These are phyloP conservation scores for Amazona guildingii DNA, from an alignment of 2,113 vertebrate species.

Conservation along the genomic window DNA sequence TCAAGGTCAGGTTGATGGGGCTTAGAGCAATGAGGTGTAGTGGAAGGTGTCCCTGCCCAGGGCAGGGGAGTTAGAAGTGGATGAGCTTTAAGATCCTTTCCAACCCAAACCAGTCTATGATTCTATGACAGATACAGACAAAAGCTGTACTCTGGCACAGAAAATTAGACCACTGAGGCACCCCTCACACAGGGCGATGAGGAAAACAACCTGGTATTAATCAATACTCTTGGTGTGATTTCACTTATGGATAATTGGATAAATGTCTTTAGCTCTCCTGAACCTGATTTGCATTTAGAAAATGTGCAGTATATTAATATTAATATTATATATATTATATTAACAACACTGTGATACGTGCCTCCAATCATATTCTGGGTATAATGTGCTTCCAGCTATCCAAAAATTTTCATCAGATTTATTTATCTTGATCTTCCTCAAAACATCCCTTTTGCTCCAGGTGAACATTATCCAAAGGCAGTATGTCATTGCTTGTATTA, in stretches of 20 bases:
- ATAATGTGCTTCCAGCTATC: background rate
- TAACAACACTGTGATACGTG: background rate
- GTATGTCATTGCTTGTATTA: background rate
- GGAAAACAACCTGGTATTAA: accelerated
- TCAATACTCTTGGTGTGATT: background rate
- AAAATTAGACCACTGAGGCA: background rate
- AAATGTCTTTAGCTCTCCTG: background rate
- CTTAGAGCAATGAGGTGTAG: background rate
- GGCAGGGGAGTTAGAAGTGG: background rate
- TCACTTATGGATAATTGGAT: background rate
- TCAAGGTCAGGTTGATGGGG: background rate
- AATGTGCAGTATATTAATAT: background rate
- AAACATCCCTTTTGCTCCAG: background rate
- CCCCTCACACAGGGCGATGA: background rate
- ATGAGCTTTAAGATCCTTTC: background rate
- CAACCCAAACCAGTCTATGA: background rate
- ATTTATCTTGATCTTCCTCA: background rate
- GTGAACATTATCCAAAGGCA: background rate
- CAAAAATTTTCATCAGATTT: background rate
- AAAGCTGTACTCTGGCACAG: background rate
- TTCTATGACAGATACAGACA: background rate
- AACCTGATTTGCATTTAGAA: background rate
- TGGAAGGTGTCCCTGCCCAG: background rate
- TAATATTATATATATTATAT: background rate
- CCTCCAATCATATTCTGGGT: background rate